phyloP scores from a whole-genome alignment of 1,140 invertebrate genomes.

The Polyergus mexicanus region DNA sequence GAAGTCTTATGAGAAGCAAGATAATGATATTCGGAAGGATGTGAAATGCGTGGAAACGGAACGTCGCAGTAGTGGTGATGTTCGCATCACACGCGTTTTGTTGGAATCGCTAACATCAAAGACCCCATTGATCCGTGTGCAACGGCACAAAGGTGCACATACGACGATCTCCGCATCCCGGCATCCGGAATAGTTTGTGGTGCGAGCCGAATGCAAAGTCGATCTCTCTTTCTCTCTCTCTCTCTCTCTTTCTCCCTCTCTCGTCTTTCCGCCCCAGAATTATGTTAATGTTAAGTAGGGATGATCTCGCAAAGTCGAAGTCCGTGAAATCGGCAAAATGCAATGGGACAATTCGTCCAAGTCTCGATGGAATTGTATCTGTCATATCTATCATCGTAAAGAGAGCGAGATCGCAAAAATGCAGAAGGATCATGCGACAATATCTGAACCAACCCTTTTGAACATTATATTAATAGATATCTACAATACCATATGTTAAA shows the following conservation, averaged over 20 bases:
- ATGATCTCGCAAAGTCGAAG: conserved; percentile 34
- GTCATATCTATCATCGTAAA: background rate
- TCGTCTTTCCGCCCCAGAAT: background rate
- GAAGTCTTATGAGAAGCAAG: conserved; percentile 26
- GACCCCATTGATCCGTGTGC: conserved; percentile 21
- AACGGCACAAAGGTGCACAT: conserved; percentile 41
- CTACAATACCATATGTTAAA: too few species aligned
- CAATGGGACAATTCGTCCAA: background rate
- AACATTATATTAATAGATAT: background rate
- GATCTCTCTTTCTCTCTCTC: background rate
- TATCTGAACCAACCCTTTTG: too few species aligned
- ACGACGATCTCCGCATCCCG: conserved; percentile 23
- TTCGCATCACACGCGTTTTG: conserved; percentile 19
- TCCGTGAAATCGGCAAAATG: background rate
- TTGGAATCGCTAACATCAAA: conserved; percentile 43
- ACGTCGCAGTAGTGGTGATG: conserved; percentile 5
- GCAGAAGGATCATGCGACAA: background rate
- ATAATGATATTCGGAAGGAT: conserved; percentile 40
- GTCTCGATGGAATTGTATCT: conserved; percentile 8
- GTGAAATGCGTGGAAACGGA: conserved; percentile 20
- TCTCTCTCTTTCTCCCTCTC: background rate
- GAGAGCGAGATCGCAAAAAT: background rate
- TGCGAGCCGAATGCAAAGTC: conserved; percentile 29
- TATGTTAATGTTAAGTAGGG: conserved; percentile 45
- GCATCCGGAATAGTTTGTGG: conserved; percentile 37